Base-by-base conservation (phyloP, 1,140 invertebrate species). In the Aphelenchoides avenae region DNA sequence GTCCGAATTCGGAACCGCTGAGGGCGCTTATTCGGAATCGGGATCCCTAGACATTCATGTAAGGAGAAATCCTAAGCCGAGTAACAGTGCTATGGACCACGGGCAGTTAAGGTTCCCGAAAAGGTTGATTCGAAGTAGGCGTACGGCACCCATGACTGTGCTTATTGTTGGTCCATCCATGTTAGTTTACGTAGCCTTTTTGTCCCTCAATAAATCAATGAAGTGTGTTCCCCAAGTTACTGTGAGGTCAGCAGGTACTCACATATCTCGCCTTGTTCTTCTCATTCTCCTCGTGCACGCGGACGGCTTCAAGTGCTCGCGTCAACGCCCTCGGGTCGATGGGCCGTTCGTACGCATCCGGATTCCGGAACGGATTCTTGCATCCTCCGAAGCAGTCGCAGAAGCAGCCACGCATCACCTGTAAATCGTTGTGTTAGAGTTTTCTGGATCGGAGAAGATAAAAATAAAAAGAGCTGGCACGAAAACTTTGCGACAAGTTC, bases 301-400 rank as follows among this genome's bases (percentile, higher is more conserved):
- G 31, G 6, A 70, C 51, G 5, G 66, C 59, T 26, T 54, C 42
- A 15, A 66, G 15, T 27, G 65, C 68, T 18, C 61, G 31, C 39
- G 48, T 63, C 9, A 66, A 30, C 5, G 67, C 65, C 5, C 46
- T 22, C 30, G 64, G 56, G 47, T 70, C 52, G 5, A 66, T n/a
- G 13, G 59, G 67, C 29, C 50, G 29, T 26, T 52, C 33, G 34
- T 51, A 44, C 24, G n/a, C 20, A 9, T 59, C 52, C 1, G 13
- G 20, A 3, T 33, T 22, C 22, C 27, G 64, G 24, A 43, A 40
- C 20, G 51, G 59, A 44, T 63, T 68, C 27, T 50, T 61, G 47
- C 61, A 67, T 18, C 64, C 64, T 11, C 64, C 64, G 39, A 66
- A 66, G 37, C 66, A 70, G 31, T 66, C 64, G 40, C 64, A 66